Base-by-base conservation (phyloP, 92 coral and sea anemone genomes). In the Parazoanthus atlanticus region DNA sequence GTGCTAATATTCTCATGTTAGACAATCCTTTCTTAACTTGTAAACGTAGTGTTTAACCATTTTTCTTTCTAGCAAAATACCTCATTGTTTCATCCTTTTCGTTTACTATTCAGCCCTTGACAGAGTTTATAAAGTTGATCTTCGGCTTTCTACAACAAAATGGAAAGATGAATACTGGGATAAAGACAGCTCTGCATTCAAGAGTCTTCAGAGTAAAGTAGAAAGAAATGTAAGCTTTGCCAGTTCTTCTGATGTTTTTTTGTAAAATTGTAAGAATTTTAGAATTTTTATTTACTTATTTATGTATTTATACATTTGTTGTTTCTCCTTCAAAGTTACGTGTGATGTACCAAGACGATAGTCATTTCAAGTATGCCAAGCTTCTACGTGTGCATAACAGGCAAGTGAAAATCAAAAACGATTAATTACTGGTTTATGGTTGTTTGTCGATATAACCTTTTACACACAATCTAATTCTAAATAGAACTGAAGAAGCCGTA, bases 121-220 rank as follows among this genome's bases (percentile, higher is more conserved):
- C 67, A 91, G 90, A 69, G 93, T 92, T 81, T 95, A 87, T 85
- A 91, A 91, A 85, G 77, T 93, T 65, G 91, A 91, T 56, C 81
- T 95, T 28, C 92, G 93, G 81, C 82, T 95, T 16, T 66, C 96
- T 31, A 52, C 90, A 38, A 93, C 88, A 30, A 78, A 84, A 54
- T 95, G 94, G 93, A 85, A 88, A 21, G 94, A 93, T 34, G 94
- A 95, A 58, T 93, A 88, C 86, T 86, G 96, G 88, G 70, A 78
- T 29, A 74, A 80, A 8, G 78, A 86, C 36, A 82, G 88, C 21
- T 34, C 92, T 1, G 92, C 91, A 23, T 95, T 74, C 71, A 58
- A 77, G 70, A 79, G 19, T 30, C 88, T 95, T 36, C 93, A 95
- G 67, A 33, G 31, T 46, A 89, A 88, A 67, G 86, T 95, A 54